Evolutionary conservation across 2,888 invertebrate genomes (phyloP).

Genomic region (Stenoptilia bipunctidactyla): DNA sequence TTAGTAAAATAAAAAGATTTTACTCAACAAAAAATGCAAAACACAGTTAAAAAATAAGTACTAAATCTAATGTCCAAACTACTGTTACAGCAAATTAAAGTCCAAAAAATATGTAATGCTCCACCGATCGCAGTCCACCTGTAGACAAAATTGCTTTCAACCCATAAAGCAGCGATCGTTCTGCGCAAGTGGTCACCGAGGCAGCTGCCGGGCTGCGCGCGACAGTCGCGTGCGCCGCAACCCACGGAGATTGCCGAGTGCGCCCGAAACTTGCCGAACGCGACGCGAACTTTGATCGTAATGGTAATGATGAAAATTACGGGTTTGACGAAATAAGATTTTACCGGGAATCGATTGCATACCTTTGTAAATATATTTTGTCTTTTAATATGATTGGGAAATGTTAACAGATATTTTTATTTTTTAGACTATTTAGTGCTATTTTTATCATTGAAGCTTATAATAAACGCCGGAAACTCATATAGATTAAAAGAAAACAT

Average conservation of each 20-base stretch:
- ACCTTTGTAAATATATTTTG: too few relatives aligned
- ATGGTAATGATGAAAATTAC: constrained; percentile 24
- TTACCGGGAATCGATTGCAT: too few relatives aligned
- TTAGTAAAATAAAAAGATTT: too few relatives aligned
- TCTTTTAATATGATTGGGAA: too few relatives aligned
- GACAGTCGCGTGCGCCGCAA: constrained; percentile 53
- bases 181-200: constrained; percentile 40
- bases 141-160: background rate
- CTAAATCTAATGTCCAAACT: too few relatives aligned
- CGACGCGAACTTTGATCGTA: constrained; percentile 29
- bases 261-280: constrained; percentile 38
- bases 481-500: background rate
- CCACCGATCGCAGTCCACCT: background rate
- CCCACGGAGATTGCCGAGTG: constrained; percentile 32
- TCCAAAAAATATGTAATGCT: background rate
- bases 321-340: too few relatives aligned
- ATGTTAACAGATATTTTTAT: too few relatives aligned
- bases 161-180: constrained; percentile 21
- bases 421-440: too few relatives aligned
- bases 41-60: too few relatives aligned
- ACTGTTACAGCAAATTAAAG: too few relatives aligned
- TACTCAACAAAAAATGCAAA: too few relatives aligned
- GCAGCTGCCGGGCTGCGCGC: constrained; percentile 37
- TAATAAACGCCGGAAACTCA: background rate
- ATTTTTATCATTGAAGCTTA: too few relatives aligned